phyloP scores from a whole-genome alignment of 2,113 vertebrate genomes.

The Sinosuthora webbiana region DNA sequence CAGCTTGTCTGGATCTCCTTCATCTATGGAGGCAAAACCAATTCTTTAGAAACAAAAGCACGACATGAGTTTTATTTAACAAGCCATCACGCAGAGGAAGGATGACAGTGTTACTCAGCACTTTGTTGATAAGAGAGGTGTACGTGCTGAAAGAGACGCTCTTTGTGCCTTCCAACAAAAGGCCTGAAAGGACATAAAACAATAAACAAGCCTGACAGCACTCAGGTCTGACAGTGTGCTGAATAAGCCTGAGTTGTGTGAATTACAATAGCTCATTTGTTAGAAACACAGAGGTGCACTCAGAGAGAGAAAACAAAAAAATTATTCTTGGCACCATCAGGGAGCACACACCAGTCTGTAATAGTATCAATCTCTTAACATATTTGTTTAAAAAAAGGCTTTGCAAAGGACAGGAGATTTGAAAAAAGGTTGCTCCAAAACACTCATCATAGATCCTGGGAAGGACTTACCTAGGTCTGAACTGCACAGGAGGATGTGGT shows the following conservation, averaged over 20 bases:
- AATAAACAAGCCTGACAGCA: background rate
- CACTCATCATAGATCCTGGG: background rate
- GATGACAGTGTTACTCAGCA: background rate
- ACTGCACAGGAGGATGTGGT: background rate
- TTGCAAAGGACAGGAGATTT: background rate
- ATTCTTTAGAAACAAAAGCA: background rate
- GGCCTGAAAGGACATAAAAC: constrained; percentile 2
- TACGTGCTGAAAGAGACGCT: background rate
- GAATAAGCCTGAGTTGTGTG: constrained; percentile 18
- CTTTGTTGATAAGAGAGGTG: background rate
- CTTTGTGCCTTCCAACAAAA: background rate
- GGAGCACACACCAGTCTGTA: background rate
- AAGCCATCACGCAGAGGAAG: background rate
- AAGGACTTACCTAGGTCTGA: background rate
- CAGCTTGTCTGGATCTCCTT: background rate
- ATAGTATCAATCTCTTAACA: background rate
- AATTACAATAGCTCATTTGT: background rate
- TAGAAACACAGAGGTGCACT: background rate
- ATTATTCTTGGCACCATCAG: background rate
- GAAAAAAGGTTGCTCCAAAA: background rate
- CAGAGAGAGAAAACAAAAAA: background rate
- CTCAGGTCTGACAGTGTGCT: background rate
- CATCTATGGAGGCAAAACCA: background rate
- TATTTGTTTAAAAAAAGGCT: background rate
- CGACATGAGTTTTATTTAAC: background rate